A percentile compares a stretch with the other conserved stretches of the same genome.
Conservation (phyloP, 2,888 invertebrate genomes). For the Drosophila algonquin region DNA sequence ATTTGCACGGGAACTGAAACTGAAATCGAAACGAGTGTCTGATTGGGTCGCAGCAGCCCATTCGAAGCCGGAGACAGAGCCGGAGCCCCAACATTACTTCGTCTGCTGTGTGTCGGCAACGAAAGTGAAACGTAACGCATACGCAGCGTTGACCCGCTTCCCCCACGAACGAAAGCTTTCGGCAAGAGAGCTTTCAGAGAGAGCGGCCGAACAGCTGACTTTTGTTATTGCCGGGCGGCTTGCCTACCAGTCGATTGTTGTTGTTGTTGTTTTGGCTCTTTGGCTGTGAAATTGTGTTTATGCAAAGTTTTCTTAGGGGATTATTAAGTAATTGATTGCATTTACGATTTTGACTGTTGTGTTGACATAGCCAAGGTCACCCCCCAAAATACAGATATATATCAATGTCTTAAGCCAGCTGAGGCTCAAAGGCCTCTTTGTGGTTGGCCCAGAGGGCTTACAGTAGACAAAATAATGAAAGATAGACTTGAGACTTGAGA, state of each 20-base stretch:
- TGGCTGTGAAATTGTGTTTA: slow-evolving; percentile 31
- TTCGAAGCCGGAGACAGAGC: slow-evolving; percentile 31
- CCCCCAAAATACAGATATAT: slow-evolving; percentile 14
- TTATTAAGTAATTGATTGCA: slow-evolving; percentile 49
- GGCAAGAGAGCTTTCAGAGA: slow-evolving; percentile 38
- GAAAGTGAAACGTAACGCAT: slow-evolving; percentile 77
- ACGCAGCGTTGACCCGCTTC: slow-evolving; percentile 68
- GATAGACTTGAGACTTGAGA: not conserved
- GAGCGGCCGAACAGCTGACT: slow-evolving; percentile 70
- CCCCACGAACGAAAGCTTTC: slow-evolving; percentile 46
- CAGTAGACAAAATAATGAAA: not conserved
- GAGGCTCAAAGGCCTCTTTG: not conserved
- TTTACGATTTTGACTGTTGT: slow-evolving; percentile 15
- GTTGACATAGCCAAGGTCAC: slow-evolving; percentile 25
- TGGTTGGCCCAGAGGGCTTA: not conserved
- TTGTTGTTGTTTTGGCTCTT: slow-evolving; percentile 25
- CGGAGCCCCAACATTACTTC: slow-evolving; percentile 36
- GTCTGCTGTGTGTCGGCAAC: slow-evolving; percentile 44
- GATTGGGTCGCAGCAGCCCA: slow-evolving; percentile 56
- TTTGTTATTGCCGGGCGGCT: slow-evolving; percentile 75
- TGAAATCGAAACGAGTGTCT: slow-evolving; percentile 62
- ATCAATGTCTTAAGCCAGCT: slow-evolving; percentile 9
- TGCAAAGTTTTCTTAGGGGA: slow-evolving; percentile 28
- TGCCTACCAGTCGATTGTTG: slow-evolving; percentile 10
- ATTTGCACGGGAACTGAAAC: slow-evolving; percentile 76